A percentile compares a stretch with the other conserved stretches of the same genome.
phyloP scores from a whole-genome alignment of 2,797 vertebrate species.

The Characodon lateralis region DNA sequence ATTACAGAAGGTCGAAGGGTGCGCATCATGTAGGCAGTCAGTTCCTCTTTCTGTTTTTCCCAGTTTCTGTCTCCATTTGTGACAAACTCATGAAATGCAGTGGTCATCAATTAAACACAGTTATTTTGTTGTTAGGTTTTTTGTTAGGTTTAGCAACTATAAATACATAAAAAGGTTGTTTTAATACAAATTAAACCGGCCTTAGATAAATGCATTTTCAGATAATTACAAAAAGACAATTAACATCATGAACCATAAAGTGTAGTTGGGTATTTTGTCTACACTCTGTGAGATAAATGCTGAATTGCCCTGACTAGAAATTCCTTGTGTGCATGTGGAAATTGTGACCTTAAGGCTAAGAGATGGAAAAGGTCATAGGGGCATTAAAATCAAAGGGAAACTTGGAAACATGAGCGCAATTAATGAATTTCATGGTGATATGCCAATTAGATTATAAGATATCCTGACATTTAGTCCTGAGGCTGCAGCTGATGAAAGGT shows the following conservation, averaged over 20 bases:
- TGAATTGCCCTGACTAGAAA: neutral
- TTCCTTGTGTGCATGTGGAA: neutral
- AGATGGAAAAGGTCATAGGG: constrained; percentile 34
- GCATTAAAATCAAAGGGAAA: constrained; percentile 37
- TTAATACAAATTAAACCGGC: neutral
- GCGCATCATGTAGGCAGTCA: no score
- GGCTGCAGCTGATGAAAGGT: constrained; percentile 23
- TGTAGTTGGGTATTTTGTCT: neutral
- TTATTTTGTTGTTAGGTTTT: neutral
- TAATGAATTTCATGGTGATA: constrained; percentile 20
- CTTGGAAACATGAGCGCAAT: constrained; percentile 15
- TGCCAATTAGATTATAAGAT: constrained; percentile 26
- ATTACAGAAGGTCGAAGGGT: constrained; percentile 27
- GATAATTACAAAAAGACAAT: neutral
- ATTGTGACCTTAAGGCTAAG: constrained; percentile 19
- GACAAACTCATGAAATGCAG: neutral
- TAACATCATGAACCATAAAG: neutral
- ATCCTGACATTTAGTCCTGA: constrained; percentile 13
- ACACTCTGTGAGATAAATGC: neutral
- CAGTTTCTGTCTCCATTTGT: neutral
- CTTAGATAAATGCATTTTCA: neutral
- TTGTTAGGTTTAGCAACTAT: neutral
- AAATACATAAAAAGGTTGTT: neutral
- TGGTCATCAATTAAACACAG: neutral
- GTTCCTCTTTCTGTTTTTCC: neutral